Evolutionary conservation across 2,888 invertebrate species (phyloP).

Genomic region (Lissonota sp.): DNA sequence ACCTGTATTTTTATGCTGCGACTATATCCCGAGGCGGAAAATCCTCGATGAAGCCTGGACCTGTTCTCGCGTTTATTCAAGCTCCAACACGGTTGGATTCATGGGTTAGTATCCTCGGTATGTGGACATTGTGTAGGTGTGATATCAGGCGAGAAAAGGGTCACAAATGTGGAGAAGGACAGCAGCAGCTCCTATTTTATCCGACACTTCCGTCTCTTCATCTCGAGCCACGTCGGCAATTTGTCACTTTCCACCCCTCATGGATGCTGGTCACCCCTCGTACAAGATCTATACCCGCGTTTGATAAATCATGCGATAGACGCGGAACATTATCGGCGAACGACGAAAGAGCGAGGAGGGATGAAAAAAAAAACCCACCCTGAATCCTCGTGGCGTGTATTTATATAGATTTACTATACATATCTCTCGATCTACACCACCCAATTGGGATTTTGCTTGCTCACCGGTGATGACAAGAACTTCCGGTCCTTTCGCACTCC

Average conservation of each 20-base stretch:
- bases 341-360: slow-evolving; percentile 31
- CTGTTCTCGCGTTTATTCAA: slow-evolving; percentile 30
- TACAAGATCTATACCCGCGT: slow-evolving; percentile 69
- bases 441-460: slow-evolving; percentile 35
- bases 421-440: slow-evolving; percentile 34
- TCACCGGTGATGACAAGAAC: slow-evolving; percentile 36
- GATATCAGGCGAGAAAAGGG: slow-evolving; percentile 19
- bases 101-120: slow-evolving; percentile 6
- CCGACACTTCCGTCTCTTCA: slow-evolving; percentile 71
- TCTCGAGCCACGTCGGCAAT: slow-evolving; percentile 68
- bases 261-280: slow-evolving; percentile 64
- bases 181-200: slow-evolving; percentile 37
- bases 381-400: slow-evolving; percentile 22
- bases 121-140: neutral
- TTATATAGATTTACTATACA: neutral
- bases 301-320: slow-evolving; percentile 82
- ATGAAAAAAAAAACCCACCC: slow-evolving; percentile 8
- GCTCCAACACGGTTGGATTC: slow-evolving; percentile 12
- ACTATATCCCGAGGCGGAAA: slow-evolving; percentile 36
- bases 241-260: slow-evolving; percentile 60
- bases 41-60: slow-evolving; percentile 41
- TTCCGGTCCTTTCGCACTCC: slow-evolving; percentile 56
- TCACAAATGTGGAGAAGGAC: slow-evolving; percentile 36
- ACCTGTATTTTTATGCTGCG: slow-evolving; percentile 54
- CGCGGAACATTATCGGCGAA: slow-evolving; percentile 74